These are phyloP conservation scores for Thecocarcelia acutangulata DNA, from an alignment of 2,888 invertebrate species.

Conservation along the genomic window DNA sequence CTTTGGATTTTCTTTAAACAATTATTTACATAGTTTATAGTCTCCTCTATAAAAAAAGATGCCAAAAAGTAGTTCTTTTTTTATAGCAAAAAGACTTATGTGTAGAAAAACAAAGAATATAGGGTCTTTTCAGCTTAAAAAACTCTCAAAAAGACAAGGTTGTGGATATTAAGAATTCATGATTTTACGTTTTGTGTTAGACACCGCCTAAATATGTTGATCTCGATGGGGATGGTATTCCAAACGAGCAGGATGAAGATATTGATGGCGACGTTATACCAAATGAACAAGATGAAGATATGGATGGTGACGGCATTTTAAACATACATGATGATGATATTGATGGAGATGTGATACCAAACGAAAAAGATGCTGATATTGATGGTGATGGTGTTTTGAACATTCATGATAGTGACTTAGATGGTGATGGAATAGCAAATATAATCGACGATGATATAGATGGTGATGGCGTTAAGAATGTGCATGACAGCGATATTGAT, in stretches of 20 bases:
- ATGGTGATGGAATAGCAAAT: constrained; percentile 81
- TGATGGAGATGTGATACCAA: constrained; percentile 82
- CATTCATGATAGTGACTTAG: constrained; percentile 74
- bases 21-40: constrained; percentile 34
- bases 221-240: constrained; percentile 73
- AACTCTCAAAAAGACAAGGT: background rate
- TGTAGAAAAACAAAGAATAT: constrained; percentile 64
- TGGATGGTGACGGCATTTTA: constrained; percentile 72
- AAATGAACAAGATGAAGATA: constrained; percentile 75
- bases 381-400: constrained; percentile 74
- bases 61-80: constrained; percentile 57
- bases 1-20: constrained; percentile 53
- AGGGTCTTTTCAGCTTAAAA: constrained; percentile 58
- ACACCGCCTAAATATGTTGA: constrained; percentile 66
- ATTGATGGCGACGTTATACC: constrained; percentile 74
- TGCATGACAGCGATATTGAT: constrained; percentile 70
- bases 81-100: constrained; percentile 59
- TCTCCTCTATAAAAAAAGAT: constrained; percentile 61
- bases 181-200: constrained; percentile 37
- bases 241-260: constrained; percentile 76
- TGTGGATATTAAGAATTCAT: constrained; percentile 60
- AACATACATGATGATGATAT: constrained; percentile 71
- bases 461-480: constrained; percentile 72
- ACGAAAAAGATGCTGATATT: constrained; percentile 76
- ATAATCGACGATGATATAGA: constrained; percentile 81